These are phyloP conservation scores for Blennius ocellaris DNA, from an alignment of 2,113 vertebrate genomes.

Conservation along the genomic window DNA sequence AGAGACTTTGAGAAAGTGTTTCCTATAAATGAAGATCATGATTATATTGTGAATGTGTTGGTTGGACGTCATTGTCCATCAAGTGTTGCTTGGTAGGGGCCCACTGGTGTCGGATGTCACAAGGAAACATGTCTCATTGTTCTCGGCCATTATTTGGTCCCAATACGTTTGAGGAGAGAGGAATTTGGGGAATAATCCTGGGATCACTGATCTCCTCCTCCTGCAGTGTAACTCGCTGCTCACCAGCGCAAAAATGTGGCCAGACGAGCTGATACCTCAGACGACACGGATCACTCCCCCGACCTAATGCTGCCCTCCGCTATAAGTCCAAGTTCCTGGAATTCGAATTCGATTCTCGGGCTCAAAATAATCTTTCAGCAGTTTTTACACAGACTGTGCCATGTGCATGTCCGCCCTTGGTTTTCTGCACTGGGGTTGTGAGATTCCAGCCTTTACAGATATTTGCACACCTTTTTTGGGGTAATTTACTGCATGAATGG, in stretches of 20 bases:
- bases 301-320: constrained; percentile 21
- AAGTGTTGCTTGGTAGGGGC: too few species aligned
- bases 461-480: constrained; percentile 42
- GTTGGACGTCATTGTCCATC: neutral
- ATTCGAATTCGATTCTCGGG: constrained; percentile 40
- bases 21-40: too few species aligned
- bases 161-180: constrained; percentile 26
- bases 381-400: neutral
- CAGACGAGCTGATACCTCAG: constrained; percentile 16
- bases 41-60: neutral
- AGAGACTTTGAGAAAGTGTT: too few species aligned
- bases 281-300: constrained; percentile 27
- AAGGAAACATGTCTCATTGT: constrained; percentile 19
- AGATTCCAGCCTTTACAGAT: too few species aligned
- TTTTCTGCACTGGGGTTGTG: too few species aligned
- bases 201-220: constrained; percentile 7
- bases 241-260: constrained; percentile 50
- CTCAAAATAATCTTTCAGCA: constrained; percentile 21
- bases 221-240: constrained; percentile 20
- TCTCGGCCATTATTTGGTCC: neutral
- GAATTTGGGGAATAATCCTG: constrained; percentile 28
- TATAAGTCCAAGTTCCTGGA: constrained; percentile 7
- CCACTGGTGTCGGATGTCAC: constrained; percentile 20
- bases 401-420: too few species aligned
- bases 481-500: constrained; percentile 73